A percentile compares a stretch with the other conserved stretches of the same genome.
phyloP scores from a whole-genome alignment of 2,797 vertebrate genomes.

The Enteromius mattozi region DNA sequence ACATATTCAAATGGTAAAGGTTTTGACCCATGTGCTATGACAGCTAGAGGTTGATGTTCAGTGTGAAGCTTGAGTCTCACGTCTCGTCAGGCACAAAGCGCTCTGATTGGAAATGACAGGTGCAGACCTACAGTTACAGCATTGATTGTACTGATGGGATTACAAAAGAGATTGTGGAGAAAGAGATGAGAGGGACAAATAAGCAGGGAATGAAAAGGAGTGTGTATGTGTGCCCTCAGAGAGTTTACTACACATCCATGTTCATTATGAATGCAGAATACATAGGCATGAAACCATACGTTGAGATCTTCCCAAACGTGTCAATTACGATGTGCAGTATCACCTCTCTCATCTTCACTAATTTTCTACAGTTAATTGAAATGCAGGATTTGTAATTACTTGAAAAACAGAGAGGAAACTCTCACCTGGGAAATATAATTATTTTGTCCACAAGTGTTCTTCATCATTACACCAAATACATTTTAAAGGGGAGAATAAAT shows the following conservation, averaged over 20 bases:
- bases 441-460: neutral
- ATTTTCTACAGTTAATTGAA: neutral
- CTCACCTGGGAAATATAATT: neutral
- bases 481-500: neutral
- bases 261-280: neutral
- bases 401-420: neutral
- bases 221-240: neutral
- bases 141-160: conserved; percentile 13
- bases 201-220: neutral
- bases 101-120: conserved; percentile 29
- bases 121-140: conserved; percentile 1
- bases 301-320: neutral
- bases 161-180: conserved; percentile 33
- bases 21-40: neutral
- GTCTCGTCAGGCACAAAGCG: neutral
- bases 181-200: conserved; percentile 5
- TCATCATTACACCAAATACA: neutral
- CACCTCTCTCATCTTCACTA: neutral
- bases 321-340: neutral
- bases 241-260: neutral
- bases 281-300: neutral
- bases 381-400: neutral
- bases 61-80: neutral
- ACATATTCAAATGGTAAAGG: neutral
- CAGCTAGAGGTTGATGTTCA: neutral